Evolutionary conservation across 2,797 vertebrate genomes (phyloP), one percentile per base, ranked within the genome.

Genomic region (Phalanger gymnotis): DNA sequence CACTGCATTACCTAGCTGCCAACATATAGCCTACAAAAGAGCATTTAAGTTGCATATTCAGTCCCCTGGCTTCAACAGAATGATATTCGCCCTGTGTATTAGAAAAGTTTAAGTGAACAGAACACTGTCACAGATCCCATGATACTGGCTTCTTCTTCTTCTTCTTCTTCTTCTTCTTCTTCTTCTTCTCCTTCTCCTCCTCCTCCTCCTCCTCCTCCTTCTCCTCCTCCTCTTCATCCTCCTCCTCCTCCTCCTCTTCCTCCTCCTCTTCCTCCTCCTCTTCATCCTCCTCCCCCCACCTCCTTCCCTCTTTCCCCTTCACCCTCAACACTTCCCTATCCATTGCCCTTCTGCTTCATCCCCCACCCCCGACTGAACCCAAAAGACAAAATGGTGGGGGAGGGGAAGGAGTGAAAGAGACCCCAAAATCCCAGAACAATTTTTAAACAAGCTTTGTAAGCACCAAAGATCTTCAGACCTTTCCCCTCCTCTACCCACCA

Each of bases 1-100:
- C 31, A 14, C 31, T 34, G 31, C 13, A 34, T 13, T 61, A 14
- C 58, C 31, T 61, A 34, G 31, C 99, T 96, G 99, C 99, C 91
- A 99, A 99, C 0, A 94, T 99, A 97, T 99, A 99, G 66, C 99
- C 99, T 94, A 98, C 99, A 87, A 99, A 99, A 98, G 99, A 99
- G 95, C 99, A 99, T 73, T 99, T 99, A 98, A 99, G 99, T 99
- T 99, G 99, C 98, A 99, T 99, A 28, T 28, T 9, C 56, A 57
- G 99, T 99, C 94, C 99, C 99, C 0, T 99, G 99, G 99, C 99
- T 99, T 96, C 99, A 99, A 97, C 99, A 99, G 99, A 99, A 99
- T 1, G 99, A 99, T 98, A 99, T 99, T 1, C 99, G 99, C 98
- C 99, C 99, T 0, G 99, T 99, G 95, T 99, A 99, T 98, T 99